Evolutionary conservation across 2,888 invertebrate species (phyloP).

Genomic region (Xylophagus ater): DNA sequence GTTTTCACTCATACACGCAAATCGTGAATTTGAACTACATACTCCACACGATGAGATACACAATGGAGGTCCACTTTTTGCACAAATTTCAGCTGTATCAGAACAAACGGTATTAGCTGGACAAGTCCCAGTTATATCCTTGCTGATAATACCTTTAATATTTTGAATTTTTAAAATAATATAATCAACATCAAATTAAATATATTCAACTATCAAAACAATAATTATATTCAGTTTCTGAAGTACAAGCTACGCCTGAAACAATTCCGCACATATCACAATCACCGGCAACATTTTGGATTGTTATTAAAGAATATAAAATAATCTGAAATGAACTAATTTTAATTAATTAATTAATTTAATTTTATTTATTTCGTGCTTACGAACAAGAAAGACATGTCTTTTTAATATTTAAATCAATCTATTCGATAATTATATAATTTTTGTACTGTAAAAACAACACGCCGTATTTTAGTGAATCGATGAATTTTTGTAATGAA

Average conservation of each 20-base stretch:
- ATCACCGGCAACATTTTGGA: background rate
- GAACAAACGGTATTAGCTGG: slow-evolving; percentile 19
- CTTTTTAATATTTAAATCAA: no score
- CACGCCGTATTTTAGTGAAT: no score
- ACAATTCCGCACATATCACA: slow-evolving; percentile 8
- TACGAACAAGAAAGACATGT: no score
- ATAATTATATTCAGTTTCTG: background rate
- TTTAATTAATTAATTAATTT: background rate
- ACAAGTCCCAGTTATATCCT: slow-evolving; percentile 15
- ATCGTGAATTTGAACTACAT: no score
- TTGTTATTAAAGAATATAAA: background rate
- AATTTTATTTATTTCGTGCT: background rate
- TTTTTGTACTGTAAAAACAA: no score
- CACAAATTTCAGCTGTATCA: slow-evolving; percentile 17
- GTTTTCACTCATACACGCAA: slow-evolving; percentile 20
- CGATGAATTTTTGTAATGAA: no score
- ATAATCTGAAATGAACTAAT: background rate
- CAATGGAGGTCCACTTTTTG: background rate
- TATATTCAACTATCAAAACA: slow-evolving; percentile 1
- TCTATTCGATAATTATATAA: no score
- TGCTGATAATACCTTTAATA: slow-evolving; percentile 2
- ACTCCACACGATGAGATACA: no score
- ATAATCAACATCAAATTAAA: background rate
- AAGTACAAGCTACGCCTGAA: slow-evolving; percentile 8
- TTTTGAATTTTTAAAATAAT: background rate